A percentile compares a stretch with the other conserved stretches of the same genome.
These are phyloP conservation scores for Limnodromus scolopaceus DNA, from an alignment of 2,797 vertebrate species.

Conservation along the genomic window DNA sequence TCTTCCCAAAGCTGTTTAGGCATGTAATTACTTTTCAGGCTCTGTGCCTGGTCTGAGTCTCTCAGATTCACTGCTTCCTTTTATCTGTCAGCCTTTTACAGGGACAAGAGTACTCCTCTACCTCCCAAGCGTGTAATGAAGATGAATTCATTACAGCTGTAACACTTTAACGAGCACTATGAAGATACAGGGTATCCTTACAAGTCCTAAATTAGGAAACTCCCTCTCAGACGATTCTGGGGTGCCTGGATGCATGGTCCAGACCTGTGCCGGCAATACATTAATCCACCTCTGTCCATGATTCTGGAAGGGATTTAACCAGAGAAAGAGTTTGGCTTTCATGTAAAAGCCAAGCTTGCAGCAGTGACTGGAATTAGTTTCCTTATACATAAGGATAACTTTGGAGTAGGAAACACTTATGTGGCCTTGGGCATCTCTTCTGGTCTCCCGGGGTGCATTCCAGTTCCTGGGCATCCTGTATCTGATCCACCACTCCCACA, in stretches of 20 bases:
- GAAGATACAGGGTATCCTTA: conserved; percentile 46
- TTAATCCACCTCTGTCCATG: neutral
- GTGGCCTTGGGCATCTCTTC: neutral
- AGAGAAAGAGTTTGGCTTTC: neutral
- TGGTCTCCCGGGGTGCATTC: neutral
- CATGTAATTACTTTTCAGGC: conserved; percentile 69
- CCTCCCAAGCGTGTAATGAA: conserved; percentile 57
- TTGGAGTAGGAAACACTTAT: neutral
- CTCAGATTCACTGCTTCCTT: conserved; percentile 48
- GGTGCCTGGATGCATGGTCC: neutral
- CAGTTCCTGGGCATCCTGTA: neutral
- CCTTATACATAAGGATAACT: neutral
- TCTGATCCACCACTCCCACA: neutral
- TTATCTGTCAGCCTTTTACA: conserved; percentile 64
- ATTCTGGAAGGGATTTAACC: conserved; percentile 17
- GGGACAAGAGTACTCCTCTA: conserved; percentile 44
- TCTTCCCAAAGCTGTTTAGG: conserved; percentile 66
- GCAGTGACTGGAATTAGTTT: neutral
- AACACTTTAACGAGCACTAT: conserved; percentile 50
- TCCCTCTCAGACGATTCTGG: neutral
- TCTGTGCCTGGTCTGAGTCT: conserved; percentile 43
- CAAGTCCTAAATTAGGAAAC: conserved; percentile 52
- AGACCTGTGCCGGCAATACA: neutral
- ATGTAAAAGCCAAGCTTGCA: neutral
- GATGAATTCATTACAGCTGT: conserved; percentile 66